A percentile compares a stretch with the other conserved stretches of the same genome.
Evolutionary conservation across 2,113 vertebrate genomes (phyloP).

Genomic region (Cebus imitator): DNA sequence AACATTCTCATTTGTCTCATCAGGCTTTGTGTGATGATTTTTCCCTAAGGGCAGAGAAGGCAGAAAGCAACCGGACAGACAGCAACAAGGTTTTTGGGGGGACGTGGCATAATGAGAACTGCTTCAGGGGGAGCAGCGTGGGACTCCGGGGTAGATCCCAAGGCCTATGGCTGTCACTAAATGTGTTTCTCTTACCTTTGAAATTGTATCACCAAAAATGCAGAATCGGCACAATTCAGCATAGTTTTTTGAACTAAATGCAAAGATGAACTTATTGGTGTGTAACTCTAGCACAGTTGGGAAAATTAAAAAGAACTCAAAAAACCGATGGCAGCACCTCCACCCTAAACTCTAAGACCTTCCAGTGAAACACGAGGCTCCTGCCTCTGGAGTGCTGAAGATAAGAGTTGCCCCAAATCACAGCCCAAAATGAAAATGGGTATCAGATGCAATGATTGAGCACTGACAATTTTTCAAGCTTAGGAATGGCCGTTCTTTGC

Average conservation of each 20-base stretch:
- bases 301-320: not conserved
- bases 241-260: not conserved
- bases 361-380: not conserved
- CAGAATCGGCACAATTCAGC: not conserved
- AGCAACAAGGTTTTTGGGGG: not conserved
- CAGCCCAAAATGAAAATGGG: slow-evolving; percentile 71
- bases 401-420: not conserved
- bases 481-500: slow-evolving; percentile 73
- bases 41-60: not conserved
- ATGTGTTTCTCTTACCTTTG: not conserved
- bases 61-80: not conserved
- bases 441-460: slow-evolving; percentile 81
- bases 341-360: not conserved
- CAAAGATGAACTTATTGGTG: not conserved
- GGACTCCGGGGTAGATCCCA: not conserved
- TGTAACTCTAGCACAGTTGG: not conserved
- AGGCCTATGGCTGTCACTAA: not conserved
- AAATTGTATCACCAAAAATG: not conserved
- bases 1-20: not conserved
- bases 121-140: not conserved
- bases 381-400: not conserved
- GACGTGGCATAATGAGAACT: not conserved
- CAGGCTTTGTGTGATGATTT: not conserved
- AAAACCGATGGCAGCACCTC: not conserved
- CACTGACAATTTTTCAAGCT: slow-evolving; percentile 76